These are phyloP conservation scores for Gambusia affinis DNA, from an alignment of 2,113 vertebrate genomes.

Conservation along the genomic window DNA sequence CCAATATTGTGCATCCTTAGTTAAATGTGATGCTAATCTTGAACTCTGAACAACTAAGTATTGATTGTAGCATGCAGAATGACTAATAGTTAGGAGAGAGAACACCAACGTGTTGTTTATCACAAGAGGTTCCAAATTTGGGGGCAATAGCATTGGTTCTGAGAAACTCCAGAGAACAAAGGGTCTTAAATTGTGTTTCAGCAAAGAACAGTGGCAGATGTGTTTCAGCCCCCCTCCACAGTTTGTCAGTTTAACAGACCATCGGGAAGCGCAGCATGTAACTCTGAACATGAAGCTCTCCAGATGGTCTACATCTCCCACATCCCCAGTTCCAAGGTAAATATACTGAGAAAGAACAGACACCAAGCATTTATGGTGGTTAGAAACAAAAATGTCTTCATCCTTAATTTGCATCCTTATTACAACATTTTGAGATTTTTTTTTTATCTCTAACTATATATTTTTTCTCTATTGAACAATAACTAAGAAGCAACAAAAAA, in stretches of 20 bases:
- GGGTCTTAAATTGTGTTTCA: not conserved
- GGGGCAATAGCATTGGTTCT: too few relatives aligned
- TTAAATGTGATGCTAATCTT: not conserved
- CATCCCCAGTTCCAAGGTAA: not conserved
- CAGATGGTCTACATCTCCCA: constrained; percentile 31
- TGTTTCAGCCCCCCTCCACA: not conserved
- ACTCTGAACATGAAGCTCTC: constrained; percentile 4
- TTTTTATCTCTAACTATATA: not conserved
- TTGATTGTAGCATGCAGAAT: not conserved
- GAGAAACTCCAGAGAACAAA: too few relatives aligned
- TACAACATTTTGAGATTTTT: too few relatives aligned
- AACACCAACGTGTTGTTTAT: not conserved
- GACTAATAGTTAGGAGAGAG: too few relatives aligned
- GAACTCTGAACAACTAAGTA: not conserved
- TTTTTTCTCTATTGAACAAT: not conserved
- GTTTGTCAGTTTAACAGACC: constrained; percentile 28
- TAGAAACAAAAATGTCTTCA: not conserved
- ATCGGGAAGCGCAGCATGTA: not conserved
- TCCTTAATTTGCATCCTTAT: not conserved
- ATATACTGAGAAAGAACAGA: not conserved
- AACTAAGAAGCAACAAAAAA: not conserved
- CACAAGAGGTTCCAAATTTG: too few relatives aligned
- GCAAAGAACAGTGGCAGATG: not conserved
- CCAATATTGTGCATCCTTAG: too few relatives aligned
- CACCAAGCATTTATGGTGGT: not conserved